Percentiles rank a stretch among this genome's conserved stretches.
Evolutionary conservation across 1,140 invertebrate species (phyloP).

Genomic region (Himalopsyche phryganea): DNA sequence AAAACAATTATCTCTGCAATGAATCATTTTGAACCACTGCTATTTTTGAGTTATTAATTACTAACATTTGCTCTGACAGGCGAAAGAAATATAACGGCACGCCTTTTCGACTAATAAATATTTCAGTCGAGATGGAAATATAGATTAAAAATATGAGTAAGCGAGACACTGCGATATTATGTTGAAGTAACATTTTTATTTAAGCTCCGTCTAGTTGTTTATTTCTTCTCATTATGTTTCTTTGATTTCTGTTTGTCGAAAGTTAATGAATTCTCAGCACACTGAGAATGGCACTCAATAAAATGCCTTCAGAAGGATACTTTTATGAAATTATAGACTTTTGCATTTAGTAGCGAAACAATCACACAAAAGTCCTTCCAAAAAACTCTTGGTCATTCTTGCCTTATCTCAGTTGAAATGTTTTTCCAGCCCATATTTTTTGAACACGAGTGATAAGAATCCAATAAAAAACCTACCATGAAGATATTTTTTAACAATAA

Average conservation of each 20-base stretch:
- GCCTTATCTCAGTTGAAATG: too few relatives aligned
- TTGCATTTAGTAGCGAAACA: too few relatives aligned
- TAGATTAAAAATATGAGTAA: neutral
- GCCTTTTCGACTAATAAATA: slow-evolving; percentile 23
- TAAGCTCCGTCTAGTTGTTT: slow-evolving; percentile 12
- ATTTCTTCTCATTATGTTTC: slow-evolving; percentile 20
- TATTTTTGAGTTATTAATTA: slow-evolving; percentile 32
- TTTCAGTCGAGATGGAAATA: slow-evolving; percentile 6
- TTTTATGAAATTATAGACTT: slow-evolving; percentile 9
- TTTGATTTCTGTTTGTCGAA: slow-evolving; percentile 26
- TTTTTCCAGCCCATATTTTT: too few relatives aligned
- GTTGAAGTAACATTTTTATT: slow-evolving; percentile 17
- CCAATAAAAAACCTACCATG: too few relatives aligned
- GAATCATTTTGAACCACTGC: slow-evolving; percentile 10
- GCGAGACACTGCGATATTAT: too few relatives aligned
- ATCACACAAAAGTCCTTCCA: too few relatives aligned
- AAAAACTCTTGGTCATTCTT: too few relatives aligned
- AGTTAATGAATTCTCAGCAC: slow-evolving; percentile 20
- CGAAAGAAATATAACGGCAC: slow-evolving; percentile 26
- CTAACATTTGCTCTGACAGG: slow-evolving; percentile 26
- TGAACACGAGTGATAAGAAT: too few relatives aligned
- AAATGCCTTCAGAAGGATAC: neutral
- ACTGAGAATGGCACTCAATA: slow-evolving; percentile 20
- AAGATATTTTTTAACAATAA: too few relatives aligned
- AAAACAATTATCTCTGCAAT: too few relatives aligned